These are phyloP conservation scores for Plectus sambesii DNA, from an alignment of 1,140 invertebrate genomes.

Conservation along the genomic window DNA sequence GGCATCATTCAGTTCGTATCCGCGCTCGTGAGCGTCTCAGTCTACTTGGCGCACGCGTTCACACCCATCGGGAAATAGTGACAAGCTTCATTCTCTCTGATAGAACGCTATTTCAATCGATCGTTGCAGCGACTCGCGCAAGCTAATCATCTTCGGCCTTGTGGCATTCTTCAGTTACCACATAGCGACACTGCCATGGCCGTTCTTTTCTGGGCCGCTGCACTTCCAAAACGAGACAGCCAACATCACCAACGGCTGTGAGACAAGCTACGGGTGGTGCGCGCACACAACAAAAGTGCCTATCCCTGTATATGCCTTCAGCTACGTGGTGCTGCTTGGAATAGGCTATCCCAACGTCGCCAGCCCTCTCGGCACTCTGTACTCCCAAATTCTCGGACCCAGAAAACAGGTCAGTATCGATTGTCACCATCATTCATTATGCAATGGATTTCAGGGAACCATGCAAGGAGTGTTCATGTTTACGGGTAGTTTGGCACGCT, in stretches of 20 bases:
- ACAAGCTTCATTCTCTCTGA: no score
- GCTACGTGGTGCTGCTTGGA: slow-evolving; percentile 18
- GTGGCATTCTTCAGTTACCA: slow-evolving; percentile 20
- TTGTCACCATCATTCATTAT: no score
- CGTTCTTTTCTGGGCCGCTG: slow-evolving; percentile 21
- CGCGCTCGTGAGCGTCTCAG: slow-evolving; percentile 18
- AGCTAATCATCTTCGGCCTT: slow-evolving; percentile 22
- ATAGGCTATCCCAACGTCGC: slow-evolving; percentile 20
- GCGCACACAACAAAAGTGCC: slow-evolving; percentile 14
- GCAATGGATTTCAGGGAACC: no score
- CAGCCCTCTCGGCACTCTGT: slow-evolving; percentile 16
- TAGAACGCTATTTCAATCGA: no score
- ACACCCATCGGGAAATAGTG: slow-evolving; percentile 21
- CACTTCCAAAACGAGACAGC: slow-evolving; percentile 16
- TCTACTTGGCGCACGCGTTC: slow-evolving; percentile 13
- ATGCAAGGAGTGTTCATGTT: slow-evolving; percentile 25
- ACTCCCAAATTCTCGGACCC: slow-evolving; percentile 22
- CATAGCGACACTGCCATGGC: slow-evolving; percentile 16
- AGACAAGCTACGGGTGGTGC: slow-evolving; percentile 17
- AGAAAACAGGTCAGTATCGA: slow-evolving; percentile 23
- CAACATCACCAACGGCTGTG: slow-evolving; percentile 21
- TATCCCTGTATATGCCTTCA: slow-evolving; percentile 15
- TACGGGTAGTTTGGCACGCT: slow-evolving; percentile 19
- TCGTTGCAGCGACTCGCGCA: no score
- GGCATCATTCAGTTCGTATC: slow-evolving; percentile 15